A percentile compares a stretch with the other conserved stretches of the same genome.
Evolutionary conservation across 2,888 invertebrate species (phyloP).

Genomic region (Brachyptera putata): DNA sequence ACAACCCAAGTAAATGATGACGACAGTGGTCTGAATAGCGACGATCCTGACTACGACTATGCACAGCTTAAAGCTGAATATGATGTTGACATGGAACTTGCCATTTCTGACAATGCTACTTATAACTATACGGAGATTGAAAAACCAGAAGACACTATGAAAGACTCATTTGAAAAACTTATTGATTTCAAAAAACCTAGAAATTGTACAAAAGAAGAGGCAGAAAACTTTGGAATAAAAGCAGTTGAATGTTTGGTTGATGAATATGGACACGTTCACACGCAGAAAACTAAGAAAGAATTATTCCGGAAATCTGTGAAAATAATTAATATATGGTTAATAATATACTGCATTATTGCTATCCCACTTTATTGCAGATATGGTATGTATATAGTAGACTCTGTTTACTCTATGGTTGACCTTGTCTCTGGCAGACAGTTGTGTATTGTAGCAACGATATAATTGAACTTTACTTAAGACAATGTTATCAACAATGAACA

Average conservation of each 20-base stretch:
- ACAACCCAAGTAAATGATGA: too few species aligned
- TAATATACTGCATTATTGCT: conserved; percentile 47
- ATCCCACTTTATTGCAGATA: conserved; percentile 51
- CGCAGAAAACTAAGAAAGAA: conserved; percentile 33
- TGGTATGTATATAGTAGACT: too few species aligned
- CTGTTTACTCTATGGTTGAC: too few species aligned
- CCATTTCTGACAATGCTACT: conserved; percentile 1
- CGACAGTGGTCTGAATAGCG: too few species aligned
- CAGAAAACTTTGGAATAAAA: conserved; percentile 36
- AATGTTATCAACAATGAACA: too few species aligned
- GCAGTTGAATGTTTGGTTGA: conserved; percentile 44
- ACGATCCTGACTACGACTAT: conserved; percentile 44
- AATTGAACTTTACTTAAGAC: too few species aligned
- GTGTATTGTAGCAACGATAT: too few species aligned
- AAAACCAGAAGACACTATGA: conserved; percentile 42
- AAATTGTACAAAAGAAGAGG: conserved; percentile 49
- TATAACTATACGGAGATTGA: conserved; percentile 38
- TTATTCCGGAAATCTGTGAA: conserved; percentile 40
- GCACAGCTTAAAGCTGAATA: conserved; percentile 48
- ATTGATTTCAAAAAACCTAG: conserved; percentile 41
- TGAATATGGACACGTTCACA: conserved; percentile 42
- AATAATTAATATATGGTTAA: conserved; percentile 46
- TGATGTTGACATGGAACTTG: conserved; percentile 35
- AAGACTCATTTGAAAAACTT: conserved; percentile 43
- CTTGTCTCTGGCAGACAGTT: too few species aligned